Base-by-base conservation (phyloP, 2,888 invertebrate species). In the Lamellibrachia columna region DNA sequence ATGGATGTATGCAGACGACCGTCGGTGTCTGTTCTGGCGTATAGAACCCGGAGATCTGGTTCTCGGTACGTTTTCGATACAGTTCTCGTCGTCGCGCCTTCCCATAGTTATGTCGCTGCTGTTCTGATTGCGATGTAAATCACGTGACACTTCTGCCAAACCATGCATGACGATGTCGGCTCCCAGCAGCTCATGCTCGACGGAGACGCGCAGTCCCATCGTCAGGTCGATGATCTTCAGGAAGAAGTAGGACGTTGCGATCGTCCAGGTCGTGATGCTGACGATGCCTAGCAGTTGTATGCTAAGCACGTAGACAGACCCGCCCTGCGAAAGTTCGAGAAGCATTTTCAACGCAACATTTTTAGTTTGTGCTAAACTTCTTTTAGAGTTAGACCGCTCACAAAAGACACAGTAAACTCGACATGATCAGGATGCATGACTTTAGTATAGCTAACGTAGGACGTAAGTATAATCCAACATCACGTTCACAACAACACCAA, bases 191-290 rank as follows among this genome's bases (percentile, higher is more conserved):
- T 94, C 94, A 55, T 93, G 91, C 52, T 92, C 91, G 28, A 94
- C 90, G 53, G 92, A 75, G 90, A 94, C 92, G 55, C 94, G 93
- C 90, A 94, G 90, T 8, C 93, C 93, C 15, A 94, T 58, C 52
- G 93, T 92, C 9, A 92, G 91, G 60, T 93, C 93, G 75, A 94
- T 93, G 90, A 90, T 52, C 91, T 98, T 98, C 53, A 99, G 97
- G 15, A 99, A 96, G 1, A 97, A 95, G 95, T 98, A 97, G 0
- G 98, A 98, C 2, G 98, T 97, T 8, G 97, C 95, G 92, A 98
- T 97, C 2, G 98, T 98, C 99, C 99, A 99, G 53, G 97, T 95
- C 90, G 97, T 95, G 7, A 99, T 97, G 94, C 98, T 98, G 0
- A 98, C 93, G 0, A 97, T 98, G 0, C 98, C 97, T 15, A 98